phyloP scores from a whole-genome alignment of 1,140 invertebrate genomes.

The Apis cerana region DNA sequence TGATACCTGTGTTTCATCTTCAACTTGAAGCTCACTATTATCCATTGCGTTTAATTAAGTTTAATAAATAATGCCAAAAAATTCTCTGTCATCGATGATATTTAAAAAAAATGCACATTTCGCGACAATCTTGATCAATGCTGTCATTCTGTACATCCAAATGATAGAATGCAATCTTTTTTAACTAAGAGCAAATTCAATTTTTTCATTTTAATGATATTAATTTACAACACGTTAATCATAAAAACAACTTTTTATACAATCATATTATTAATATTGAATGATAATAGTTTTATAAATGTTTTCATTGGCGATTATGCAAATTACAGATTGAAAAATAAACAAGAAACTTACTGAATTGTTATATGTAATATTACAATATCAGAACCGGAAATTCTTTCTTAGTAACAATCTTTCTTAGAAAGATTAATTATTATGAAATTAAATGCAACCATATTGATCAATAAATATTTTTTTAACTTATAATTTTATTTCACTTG shows the following conservation, averaged over 20 bases:
- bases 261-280: neutral
- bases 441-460: neutral
- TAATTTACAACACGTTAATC: neutral
- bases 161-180: neutral
- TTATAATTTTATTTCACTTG: neutral
- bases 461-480: neutral
- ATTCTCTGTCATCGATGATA: neutral
- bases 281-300: neutral
- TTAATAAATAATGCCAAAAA: neutral
- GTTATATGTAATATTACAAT: neutral
- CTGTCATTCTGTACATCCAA: conserved; percentile 1
- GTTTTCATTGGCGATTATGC: neutral
- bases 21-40: conserved; percentile 57
- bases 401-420: neutral
- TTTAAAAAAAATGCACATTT: neutral
- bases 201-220: neutral
- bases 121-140: neutral
- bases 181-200: neutral
- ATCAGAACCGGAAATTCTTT: neutral
- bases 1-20: conserved; percentile 70
- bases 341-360: neutral
- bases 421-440: neutral
- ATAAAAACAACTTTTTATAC: neutral
- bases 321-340: neutral
- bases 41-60: conserved; percentile 47